Percentiles rank a stretch among this genome's conserved stretches.
Conservation (phyloP, 2,113 vertebrate genomes). For the Elachura formosa region DNA sequence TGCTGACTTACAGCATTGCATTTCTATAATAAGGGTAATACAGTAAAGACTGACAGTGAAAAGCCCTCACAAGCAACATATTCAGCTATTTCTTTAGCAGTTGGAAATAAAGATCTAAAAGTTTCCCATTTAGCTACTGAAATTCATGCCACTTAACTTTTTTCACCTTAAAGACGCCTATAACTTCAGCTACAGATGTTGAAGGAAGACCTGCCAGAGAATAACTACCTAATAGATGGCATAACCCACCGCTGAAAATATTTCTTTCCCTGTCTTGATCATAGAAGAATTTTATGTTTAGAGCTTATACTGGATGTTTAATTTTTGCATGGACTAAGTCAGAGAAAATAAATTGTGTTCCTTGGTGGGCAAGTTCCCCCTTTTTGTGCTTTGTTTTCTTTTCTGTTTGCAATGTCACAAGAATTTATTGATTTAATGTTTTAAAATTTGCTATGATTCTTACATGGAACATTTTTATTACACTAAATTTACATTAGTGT, state of each 20-base stretch:
- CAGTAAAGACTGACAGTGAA: background rate
- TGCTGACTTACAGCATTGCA: background rate
- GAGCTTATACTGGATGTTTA: background rate
- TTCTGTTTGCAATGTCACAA: background rate
- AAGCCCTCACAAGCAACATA: background rate
- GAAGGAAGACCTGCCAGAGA: background rate
- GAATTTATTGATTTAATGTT: background rate
- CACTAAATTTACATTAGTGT: background rate
- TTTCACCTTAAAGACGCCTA: background rate
- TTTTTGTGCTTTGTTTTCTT: background rate
- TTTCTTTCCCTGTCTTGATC: background rate
- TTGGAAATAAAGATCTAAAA: background rate
- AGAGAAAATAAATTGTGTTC: background rate
- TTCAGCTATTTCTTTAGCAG: background rate
- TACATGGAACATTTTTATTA: background rate
- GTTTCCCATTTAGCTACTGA: background rate
- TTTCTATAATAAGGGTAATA: background rate
- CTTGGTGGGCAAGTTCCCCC: rapidly evolving
- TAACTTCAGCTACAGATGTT: background rate
- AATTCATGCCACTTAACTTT: background rate
- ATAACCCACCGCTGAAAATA: background rate
- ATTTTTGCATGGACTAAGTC: background rate
- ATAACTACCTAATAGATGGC: background rate
- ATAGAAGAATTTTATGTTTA: background rate
- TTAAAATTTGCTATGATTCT: background rate